Evolutionary conservation across 2,888 invertebrate species (phyloP).

Genomic region (Orchestes rusci): DNA sequence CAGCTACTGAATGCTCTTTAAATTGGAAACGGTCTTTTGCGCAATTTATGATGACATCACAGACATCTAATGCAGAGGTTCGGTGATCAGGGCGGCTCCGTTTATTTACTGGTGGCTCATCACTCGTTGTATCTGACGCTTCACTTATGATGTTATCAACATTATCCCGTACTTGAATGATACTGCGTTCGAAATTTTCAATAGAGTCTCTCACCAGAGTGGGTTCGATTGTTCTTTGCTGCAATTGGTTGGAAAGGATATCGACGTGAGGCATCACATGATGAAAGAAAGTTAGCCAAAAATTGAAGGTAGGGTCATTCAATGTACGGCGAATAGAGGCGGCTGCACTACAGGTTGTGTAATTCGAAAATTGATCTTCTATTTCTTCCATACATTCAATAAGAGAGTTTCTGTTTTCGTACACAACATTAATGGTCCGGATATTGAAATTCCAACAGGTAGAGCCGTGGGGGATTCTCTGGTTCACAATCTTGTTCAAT

Average conservation of each 20-base stretch:
- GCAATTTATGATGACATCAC: slow-evolving; percentile 29
- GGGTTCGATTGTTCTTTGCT: slow-evolving; percentile 16
- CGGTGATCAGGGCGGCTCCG: slow-evolving; percentile 11
- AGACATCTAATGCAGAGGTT: slow-evolving; percentile 19
- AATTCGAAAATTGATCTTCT: slow-evolving; percentile 16
- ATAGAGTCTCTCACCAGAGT: slow-evolving; percentile 15
- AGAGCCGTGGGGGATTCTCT: slow-evolving; percentile 12
- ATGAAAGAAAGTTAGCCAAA: slow-evolving; percentile 31
- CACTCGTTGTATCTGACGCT: slow-evolving; percentile 7
- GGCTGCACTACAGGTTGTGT: slow-evolving; percentile 23
- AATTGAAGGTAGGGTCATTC: slow-evolving; percentile 25
- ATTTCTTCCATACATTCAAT: slow-evolving; percentile 26
- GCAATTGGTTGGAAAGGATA: slow-evolving; percentile 26
- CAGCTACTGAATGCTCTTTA: slow-evolving; percentile 29
- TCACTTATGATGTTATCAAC: slow-evolving; percentile 19
- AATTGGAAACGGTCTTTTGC: slow-evolving; percentile 29
- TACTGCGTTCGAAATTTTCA: slow-evolving; percentile 15
- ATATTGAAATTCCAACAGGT: slow-evolving; percentile 16
- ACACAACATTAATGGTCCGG: slow-evolving; percentile 11
- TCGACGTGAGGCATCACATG: slow-evolving; percentile 30
- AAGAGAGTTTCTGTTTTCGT: slow-evolving; percentile 25
- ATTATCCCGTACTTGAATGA: slow-evolving; percentile 14
- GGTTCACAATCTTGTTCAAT: slow-evolving; percentile 23
- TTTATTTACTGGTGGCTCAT: slow-evolving; percentile 9
- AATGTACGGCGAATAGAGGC: slow-evolving; percentile 14